Evolutionary conservation across 2,888 invertebrate species (phyloP).

Genomic region (Parthenolecanium corni): DNA sequence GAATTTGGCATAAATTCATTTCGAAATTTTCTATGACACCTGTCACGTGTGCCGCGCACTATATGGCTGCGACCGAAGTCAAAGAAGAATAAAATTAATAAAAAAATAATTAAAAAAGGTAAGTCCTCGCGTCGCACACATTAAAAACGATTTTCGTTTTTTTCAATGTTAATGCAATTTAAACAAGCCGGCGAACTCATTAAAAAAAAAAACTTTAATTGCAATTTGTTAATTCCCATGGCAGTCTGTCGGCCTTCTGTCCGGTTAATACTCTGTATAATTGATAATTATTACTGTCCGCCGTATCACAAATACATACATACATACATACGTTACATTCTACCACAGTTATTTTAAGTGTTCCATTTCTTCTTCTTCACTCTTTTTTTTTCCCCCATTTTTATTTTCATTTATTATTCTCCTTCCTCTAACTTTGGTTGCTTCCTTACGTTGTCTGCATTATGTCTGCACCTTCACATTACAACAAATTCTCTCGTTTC

Average conservation of each 20-base stretch:
- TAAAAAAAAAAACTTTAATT: slow-evolving; percentile 21
- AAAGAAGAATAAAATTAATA: no score
- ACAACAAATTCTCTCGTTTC: background rate
- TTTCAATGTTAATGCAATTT: slow-evolving; percentile 14
- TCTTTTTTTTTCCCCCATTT: background rate
- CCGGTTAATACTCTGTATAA: slow-evolving; percentile 27
- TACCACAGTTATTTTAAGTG: background rate
- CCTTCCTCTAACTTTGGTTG: background rate
- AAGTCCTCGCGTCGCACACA: no score
- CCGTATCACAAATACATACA: no score
- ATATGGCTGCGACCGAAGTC: no score
- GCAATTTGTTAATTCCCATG: slow-evolving; percentile 28
- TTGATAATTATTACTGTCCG: slow-evolving; percentile 27
- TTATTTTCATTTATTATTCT: no score
- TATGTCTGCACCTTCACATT: background rate
- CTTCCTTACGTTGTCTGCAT: background rate
- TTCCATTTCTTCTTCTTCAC: background rate
- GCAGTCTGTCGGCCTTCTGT: slow-evolving; percentile 28
- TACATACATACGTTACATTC: background rate
- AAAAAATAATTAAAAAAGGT: no score
- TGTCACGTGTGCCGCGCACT: no score
- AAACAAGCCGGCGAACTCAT: slow-evolving; percentile 11
- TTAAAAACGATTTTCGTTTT: no score
- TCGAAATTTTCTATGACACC: no score
- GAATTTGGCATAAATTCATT: no score